phyloP scores from a whole-genome alignment of 1,140 invertebrate genomes.

The Cydia strobilella region DNA sequence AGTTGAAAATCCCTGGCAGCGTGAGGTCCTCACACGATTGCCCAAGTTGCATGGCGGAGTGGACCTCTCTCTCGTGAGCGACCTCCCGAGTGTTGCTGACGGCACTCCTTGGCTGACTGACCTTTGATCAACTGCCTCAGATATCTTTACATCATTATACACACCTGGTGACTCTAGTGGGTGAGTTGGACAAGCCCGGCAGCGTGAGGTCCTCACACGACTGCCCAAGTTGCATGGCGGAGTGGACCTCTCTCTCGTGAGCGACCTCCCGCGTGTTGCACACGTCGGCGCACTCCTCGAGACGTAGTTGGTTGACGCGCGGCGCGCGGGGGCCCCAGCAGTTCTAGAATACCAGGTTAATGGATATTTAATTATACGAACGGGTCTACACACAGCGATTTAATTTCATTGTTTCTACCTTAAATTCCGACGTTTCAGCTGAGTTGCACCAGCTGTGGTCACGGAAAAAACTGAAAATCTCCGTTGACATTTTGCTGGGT shows the following conservation, averaged over 20 bases:
- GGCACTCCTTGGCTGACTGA: conserved; percentile 84
- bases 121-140: background rate
- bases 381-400: too few species aligned
- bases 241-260: conserved; percentile 93
- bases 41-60: conserved; percentile 93
- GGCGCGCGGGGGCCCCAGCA: conserved; percentile 84
- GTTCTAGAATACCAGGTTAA: conserved; percentile 51
- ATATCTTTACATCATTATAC: conserved; percentile 33
- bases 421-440: too few species aligned
- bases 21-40: conserved; percentile 94
- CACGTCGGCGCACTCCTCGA: conserved; percentile 93
- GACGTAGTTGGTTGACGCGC: conserved; percentile 90
- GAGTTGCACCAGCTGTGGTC: too few species aligned
- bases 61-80: conserved; percentile 93
- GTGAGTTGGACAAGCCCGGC: conserved; percentile 78
- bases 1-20: conserved; percentile 81
- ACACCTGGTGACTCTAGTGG: conserved; percentile 71
- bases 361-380: too few species aligned
- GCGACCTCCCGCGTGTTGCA: conserved; percentile 90
- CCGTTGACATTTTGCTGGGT: too few species aligned
- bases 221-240: conserved; percentile 93
- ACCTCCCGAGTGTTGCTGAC: conserved; percentile 89
- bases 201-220: conserved; percentile 93
- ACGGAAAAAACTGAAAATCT: too few species aligned
- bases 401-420: too few species aligned